Evolutionary conservation across 2,888 invertebrate genomes (phyloP).

Genomic region (Eristalis pertinax): DNA sequence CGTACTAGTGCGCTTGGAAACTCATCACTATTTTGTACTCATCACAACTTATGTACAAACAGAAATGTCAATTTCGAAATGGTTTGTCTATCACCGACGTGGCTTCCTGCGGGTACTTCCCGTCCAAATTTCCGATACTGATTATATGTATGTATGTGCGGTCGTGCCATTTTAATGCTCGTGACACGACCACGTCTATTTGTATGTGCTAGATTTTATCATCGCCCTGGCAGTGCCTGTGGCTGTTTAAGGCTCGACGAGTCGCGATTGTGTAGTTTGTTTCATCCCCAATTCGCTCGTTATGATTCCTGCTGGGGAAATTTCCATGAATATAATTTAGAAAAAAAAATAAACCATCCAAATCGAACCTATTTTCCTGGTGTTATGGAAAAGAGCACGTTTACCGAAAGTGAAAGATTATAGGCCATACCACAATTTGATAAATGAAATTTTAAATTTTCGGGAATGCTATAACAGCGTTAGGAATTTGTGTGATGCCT

Average conservation of each 20-base stretch:
- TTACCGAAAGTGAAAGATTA: not conserved
- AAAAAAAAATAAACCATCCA: not conserved
- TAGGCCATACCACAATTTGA: not conserved
- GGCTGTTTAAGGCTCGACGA: not conserved
- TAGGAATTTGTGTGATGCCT: too few species aligned
- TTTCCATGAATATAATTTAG: not conserved
- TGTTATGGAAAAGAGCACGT: not conserved
- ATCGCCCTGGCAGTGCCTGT: not conserved
- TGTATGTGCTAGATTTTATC: not conserved
- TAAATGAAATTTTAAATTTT: not conserved
- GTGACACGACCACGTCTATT: not conserved
- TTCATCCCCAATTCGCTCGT: not conserved
- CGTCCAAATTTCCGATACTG: not conserved
- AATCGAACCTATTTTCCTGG: not conserved
- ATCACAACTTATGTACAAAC: not conserved
- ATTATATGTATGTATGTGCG: not conserved
- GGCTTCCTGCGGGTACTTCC: not conserved
- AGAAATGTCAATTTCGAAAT: not conserved
- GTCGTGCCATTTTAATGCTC: not conserved
- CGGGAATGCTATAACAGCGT: too few species aligned
- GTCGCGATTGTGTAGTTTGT: not conserved
- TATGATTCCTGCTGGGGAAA: not conserved
- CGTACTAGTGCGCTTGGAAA: not conserved
- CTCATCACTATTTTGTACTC: not conserved
- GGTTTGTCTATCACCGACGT: not conserved